Base-by-base conservation (phyloP, 2,113 vertebrate genomes). In the Archocentrus centrarchus region DNA sequence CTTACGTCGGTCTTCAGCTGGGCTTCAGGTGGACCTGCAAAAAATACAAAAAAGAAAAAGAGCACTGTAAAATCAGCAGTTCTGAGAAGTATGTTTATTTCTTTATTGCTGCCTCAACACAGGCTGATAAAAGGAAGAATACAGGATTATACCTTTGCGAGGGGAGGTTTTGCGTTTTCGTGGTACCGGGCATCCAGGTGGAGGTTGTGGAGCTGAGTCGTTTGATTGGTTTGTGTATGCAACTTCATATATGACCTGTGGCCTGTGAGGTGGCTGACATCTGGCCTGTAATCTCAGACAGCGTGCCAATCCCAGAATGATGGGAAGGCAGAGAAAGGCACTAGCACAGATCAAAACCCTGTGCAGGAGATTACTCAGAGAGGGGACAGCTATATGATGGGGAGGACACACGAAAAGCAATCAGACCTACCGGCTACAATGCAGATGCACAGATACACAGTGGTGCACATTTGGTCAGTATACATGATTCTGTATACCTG, bases 1-100 rank as follows among this genome's bases (percentile, higher is more conserved):
- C 79, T 24, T 61, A 95, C 95, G 83, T 95, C 95, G 18, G 20
- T n/a, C 20, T 91, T 92, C 59, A 79, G 84, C 53, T 30, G 41
- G 13, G 77, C 37, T 58, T 60, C 77, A 11, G 58, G 18, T 2
- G 39, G 18, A 50, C 39, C 92, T 94, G 79, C 50, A 81, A 85
- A 14, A 63, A 17, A 70, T 32, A 55, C 59, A 60, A 66, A 22
- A 2, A 53, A 70, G 27, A 18, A 50, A 63, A 37, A 41, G 4
- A 58, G 6, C 8, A 18, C 7, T 32, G 8, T 78, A 6, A 85
- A 39, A 17, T 17, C 11, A 59, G 10, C 14, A 22, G 11, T 35
- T 68, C 30, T 53, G 1, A 47, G 2, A 17, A 50, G 15, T n/a
- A 17, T 2, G 3, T 1, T 27, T 47, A 59, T 6, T 47, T 22